These are phyloP conservation scores for Colletes collaris DNA, from an alignment of 2,888 invertebrate genomes.

Conservation along the genomic window DNA sequence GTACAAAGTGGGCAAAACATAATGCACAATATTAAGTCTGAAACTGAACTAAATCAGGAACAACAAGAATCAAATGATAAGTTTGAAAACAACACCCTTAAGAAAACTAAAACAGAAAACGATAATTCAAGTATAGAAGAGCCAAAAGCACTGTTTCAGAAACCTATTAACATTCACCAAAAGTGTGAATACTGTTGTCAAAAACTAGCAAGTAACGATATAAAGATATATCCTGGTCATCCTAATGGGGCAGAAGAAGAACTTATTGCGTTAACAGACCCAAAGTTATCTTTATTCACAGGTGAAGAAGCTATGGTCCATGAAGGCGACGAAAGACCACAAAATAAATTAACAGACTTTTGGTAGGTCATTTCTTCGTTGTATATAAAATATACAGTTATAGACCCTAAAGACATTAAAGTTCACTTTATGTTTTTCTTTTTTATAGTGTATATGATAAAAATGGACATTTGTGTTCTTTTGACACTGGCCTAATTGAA, in stretches of 20 bases:
- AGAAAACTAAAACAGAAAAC: conserved; percentile 57
- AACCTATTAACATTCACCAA: conserved; percentile 40
- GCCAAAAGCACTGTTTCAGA: conserved; percentile 30
- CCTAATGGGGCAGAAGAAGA: conserved; percentile 91
- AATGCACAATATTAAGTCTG: neutral
- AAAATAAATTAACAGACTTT: conserved; percentile 85
- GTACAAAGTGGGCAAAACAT: neutral
- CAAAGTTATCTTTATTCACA: conserved; percentile 89
- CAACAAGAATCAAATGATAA: conserved; percentile 23
- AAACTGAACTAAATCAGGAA: neutral
- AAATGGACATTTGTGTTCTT: conserved; percentile 90
- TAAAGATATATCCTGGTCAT: conserved; percentile 88
- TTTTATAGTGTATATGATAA: conserved; percentile 88
- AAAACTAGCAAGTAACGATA: conserved; percentile 83
- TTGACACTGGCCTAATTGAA: conserved; percentile 91
- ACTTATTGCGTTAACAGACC: conserved; percentile 90
- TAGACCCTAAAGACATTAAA: neutral
- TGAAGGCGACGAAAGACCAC: conserved; percentile 85
- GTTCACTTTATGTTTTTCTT: conserved; percentile 4
- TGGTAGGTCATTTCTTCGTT: conserved; percentile 57
- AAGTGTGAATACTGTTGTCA: conserved; percentile 84
- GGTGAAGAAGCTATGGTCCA: conserved; percentile 85
- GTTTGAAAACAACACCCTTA: conserved; percentile 39
- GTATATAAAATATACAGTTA: neutral
- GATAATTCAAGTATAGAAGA: conserved; percentile 26